Conservation (phyloP, 92 coral and sea anemone genomes). For the Phenganax marumi region DNA sequence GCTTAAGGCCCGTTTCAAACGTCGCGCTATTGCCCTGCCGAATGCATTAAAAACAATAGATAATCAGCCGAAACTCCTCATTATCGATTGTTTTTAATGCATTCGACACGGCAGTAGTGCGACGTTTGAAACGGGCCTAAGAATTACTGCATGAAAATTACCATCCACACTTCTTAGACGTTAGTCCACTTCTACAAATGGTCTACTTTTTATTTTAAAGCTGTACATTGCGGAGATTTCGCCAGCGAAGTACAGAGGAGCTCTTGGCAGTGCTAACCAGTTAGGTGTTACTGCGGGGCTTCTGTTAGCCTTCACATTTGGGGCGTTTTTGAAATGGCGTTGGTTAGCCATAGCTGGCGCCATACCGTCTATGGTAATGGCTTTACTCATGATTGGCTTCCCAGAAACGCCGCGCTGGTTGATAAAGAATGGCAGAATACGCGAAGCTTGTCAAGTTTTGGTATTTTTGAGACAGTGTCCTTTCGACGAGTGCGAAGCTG, state of each 20-base stretch:
- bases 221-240: slow-evolving; percentile 84
- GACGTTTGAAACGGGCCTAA: too few relatives aligned
- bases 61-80: too few relatives aligned
- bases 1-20: too few relatives aligned
- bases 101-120: too few relatives aligned
- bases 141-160: neutral
- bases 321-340: slow-evolving; percentile 63
- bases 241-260: slow-evolving; percentile 69
- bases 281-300: slow-evolving; percentile 67
- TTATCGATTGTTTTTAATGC: too few relatives aligned
- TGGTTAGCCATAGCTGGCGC: slow-evolving; percentile 88
- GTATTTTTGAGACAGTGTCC: slow-evolving; percentile 67
- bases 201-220: slow-evolving; percentile 40
- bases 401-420: slow-evolving; percentile 97
- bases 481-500: slow-evolving; percentile 64
- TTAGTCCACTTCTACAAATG: neutral
- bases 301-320: slow-evolving; percentile 59
- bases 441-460: slow-evolving; percentile 68
- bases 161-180: neutral
- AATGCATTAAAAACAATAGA: too few relatives aligned
- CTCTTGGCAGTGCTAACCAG: slow-evolving; percentile 72
- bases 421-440: slow-evolving; percentile 63
- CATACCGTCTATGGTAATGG: slow-evolving; percentile 64
- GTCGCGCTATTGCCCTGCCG: too few relatives aligned
- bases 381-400: slow-evolving; percentile 66